Evolutionary conservation across 2,113 vertebrate species (phyloP).

Genomic region (Theristicus caerulescens): DNA sequence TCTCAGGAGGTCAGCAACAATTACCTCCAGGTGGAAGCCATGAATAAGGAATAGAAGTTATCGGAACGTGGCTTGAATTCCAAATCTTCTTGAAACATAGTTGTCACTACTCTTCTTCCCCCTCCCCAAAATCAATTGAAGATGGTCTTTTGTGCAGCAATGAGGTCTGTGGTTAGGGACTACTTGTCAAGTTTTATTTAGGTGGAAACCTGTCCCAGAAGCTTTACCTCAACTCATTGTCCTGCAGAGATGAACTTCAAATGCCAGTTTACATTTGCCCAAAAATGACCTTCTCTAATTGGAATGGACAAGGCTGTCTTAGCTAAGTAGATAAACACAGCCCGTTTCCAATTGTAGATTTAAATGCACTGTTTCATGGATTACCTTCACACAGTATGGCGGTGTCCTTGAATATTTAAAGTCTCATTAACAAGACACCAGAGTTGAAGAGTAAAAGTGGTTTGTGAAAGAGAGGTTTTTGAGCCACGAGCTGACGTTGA

Average conservation of each 20-base stretch:
- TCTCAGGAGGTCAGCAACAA: neutral
- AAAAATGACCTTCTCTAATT: conserved; percentile 29
- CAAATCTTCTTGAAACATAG: neutral
- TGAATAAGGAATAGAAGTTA: conserved; percentile 2
- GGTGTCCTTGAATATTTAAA: neutral
- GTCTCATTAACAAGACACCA: neutral
- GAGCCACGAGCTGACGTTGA: neutral
- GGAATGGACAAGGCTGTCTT: conserved; percentile 44
- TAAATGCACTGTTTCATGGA: conserved; percentile 8
- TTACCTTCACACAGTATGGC: neutral
- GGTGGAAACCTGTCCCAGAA: conserved; percentile 42
- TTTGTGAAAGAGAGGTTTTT: neutral
- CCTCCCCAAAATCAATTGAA: conserved; percentile 8
- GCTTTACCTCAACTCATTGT: conserved; percentile 35
- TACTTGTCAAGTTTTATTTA: conserved; percentile 45
- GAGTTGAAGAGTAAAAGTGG: neutral
- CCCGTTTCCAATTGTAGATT: conserved; percentile 31
- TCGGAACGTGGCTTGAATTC: conserved; percentile 7
- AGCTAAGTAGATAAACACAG: conserved; percentile 29
- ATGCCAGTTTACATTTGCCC: conserved; percentile 50
- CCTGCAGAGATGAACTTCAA: conserved; percentile 49
- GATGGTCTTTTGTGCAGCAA: neutral
- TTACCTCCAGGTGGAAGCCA: neutral
- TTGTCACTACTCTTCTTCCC: neutral
- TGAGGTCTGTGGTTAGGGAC: conserved; percentile 4